Evolutionary conservation across 2,797 vertebrate species (phyloP).

Genomic region (Podarcis lilfordi): DNA sequence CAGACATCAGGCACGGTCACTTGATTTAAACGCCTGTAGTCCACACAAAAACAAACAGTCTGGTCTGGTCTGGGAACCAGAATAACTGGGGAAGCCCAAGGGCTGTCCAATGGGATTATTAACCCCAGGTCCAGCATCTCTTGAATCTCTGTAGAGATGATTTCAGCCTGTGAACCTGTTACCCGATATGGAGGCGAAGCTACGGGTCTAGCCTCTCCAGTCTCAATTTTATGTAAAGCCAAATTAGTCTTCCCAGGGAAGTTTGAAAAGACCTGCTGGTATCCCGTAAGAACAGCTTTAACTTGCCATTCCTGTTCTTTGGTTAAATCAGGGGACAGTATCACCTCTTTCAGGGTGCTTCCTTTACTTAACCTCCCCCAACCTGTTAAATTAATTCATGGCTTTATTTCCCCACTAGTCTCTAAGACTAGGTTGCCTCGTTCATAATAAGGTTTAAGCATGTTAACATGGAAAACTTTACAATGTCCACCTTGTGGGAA

Average conservation of each 20-base stretch:
- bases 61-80: neutral
- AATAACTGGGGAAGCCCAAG: neutral
- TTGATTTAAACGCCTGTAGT: neutral
- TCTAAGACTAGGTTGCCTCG: neutral
- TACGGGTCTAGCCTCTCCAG: neutral
- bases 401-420: fast-evolving
- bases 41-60: neutral
- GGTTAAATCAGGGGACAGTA: neutral
- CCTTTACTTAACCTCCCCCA: neutral
- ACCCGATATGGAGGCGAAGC: fast-evolving
- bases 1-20: neutral
- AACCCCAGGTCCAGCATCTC: neutral
- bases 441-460: neutral
- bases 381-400: neutral
- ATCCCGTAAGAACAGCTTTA: neutral
- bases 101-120: neutral
- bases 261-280: no score
- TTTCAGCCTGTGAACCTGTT: neutral
- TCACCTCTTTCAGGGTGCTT: neutral
- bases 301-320: neutral
- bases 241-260: neutral
- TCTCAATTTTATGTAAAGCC: neutral
- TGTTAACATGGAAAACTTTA: neutral
- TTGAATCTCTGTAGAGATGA: neutral
- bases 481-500: no score